Evolutionary conservation across 2,797 vertebrate genomes (phyloP).

Genomic region (Dermochelys coriacea): DNA sequence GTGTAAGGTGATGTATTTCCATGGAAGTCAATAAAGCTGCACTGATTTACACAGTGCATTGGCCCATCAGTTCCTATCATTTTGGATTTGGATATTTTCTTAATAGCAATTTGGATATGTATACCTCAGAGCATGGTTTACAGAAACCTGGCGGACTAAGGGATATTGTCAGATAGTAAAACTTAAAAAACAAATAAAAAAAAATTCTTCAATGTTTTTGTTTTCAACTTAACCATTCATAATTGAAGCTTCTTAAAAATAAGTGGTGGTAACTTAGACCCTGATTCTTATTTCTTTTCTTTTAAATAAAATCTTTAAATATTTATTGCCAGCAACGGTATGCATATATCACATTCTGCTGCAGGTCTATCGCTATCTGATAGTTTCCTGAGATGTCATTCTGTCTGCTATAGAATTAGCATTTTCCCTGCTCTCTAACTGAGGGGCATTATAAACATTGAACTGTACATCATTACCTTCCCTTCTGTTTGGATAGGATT

Average conservation of each 20-base stretch:
- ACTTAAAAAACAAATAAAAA: neutral
- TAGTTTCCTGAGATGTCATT: neutral
- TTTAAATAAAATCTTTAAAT: slow-evolving; percentile 35
- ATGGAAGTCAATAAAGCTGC: slow-evolving; percentile 1
- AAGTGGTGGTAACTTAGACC: neutral
- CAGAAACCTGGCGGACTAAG: neutral
- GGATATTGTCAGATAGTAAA: neutral
- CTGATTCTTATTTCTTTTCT: neutral
- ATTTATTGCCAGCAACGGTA: slow-evolving; percentile 38
- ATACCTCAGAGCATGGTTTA: neutral
- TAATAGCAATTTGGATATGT: rapidly evolving
- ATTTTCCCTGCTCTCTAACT: slow-evolving; percentile 4
- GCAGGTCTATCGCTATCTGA: neutral
- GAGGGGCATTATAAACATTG: slow-evolving; percentile 13
- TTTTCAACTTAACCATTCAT: slow-evolving; percentile 22
- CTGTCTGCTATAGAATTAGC: slow-evolving; percentile 24
- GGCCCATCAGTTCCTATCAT: neutral
- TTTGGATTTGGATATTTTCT: neutral
- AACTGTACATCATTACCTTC: slow-evolving; percentile 27
- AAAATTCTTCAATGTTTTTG: neutral
- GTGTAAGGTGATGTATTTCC: neutral
- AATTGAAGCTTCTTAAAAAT: slow-evolving; percentile 36
- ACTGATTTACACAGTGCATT: slow-evolving; percentile 7
- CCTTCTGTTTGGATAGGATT: slow-evolving; percentile 1
- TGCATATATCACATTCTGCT: neutral